Conservation (phyloP, 1,140 invertebrate species). For the Agraylea sexmaculata region DNA sequence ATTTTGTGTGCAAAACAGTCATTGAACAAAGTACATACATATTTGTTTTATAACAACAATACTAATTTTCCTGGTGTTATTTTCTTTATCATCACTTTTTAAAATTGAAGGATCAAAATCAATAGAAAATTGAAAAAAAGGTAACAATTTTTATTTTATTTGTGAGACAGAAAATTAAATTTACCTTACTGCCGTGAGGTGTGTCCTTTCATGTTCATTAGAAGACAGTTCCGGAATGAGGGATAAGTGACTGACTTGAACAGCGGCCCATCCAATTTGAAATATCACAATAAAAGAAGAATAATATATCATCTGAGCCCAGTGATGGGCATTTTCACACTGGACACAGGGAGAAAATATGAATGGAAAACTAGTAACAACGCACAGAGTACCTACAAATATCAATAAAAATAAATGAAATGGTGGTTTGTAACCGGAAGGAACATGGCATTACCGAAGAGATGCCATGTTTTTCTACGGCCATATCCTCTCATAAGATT, state of each 20-base stretch:
- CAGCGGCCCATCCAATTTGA: constrained; percentile 92
- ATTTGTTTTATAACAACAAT: too few species aligned
- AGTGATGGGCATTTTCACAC: constrained; percentile 52
- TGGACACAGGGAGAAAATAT: constrained; percentile 74
- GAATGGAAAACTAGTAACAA: constrained; percentile 76
- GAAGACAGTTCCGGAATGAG: constrained; percentile 62
- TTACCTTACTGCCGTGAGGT: constrained; percentile 77
- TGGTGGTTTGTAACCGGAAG: background rate
- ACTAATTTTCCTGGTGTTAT: too few species aligned
- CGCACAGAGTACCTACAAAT: constrained; percentile 59
- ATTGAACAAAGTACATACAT: too few species aligned
- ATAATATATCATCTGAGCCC: constrained; percentile 78
- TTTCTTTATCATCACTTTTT: too few species aligned
- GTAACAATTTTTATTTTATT: background rate
- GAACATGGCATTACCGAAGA: constrained; percentile 53
- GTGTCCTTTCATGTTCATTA: constrained; percentile 66
- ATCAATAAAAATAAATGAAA: constrained; percentile 5
- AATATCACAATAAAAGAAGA: constrained; percentile 83
- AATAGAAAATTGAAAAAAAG: too few species aligned
- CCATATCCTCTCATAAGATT: constrained; percentile 63
- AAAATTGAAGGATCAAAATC: too few species aligned
- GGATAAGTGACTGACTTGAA: constrained; percentile 90
- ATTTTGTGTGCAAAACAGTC: too few species aligned
- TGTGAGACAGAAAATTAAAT: background rate
- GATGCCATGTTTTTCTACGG: constrained; percentile 83